Percentiles rank a stretch among this genome's conserved stretches.
These are phyloP conservation scores for Acrobasis repandana DNA, from an alignment of 2,888 invertebrate species.

Conservation along the genomic window DNA sequence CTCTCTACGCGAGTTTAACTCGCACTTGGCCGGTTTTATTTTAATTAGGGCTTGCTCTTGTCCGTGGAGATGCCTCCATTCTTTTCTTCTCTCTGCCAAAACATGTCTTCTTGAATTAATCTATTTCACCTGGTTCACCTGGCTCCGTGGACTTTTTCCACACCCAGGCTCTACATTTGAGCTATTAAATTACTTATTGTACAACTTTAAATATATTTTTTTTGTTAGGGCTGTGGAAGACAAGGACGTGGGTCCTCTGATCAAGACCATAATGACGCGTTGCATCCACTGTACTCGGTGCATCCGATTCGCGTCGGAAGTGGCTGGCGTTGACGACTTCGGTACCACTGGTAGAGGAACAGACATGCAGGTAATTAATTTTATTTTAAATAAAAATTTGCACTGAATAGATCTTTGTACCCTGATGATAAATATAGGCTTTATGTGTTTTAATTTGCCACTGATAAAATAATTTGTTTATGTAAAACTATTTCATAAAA, in stretches of 20 bases:
- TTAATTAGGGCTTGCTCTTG: too few relatives aligned
- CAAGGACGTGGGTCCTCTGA: constrained; percentile 98
- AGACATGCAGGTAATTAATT: constrained; percentile 94
- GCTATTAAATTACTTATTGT: neutral
- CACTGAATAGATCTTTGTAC: too few relatives aligned
- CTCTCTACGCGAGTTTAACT: too few relatives aligned
- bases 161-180: neutral
- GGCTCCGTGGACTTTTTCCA: too few relatives aligned
- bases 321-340: constrained; percentile 99
- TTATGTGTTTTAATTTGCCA: too few relatives aligned
- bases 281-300: constrained; percentile 99
- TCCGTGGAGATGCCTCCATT: too few relatives aligned
- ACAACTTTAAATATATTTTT: neutral
- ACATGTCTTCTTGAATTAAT: too few relatives aligned
- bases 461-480: too few relatives aligned
- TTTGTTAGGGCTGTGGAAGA: constrained; percentile 95
- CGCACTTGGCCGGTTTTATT: too few relatives aligned
- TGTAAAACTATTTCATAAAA: neutral
- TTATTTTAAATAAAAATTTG: neutral
- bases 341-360: constrained; percentile 96
- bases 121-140: constrained; percentile 1
- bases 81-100: too few relatives aligned
- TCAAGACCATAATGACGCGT: constrained; percentile 99
- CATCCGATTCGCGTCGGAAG: constrained; percentile 98
- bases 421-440: too few relatives aligned